Evolutionary conservation across 2,888 invertebrate genomes (phyloP), one percentile per base, ranked within the genome.

Genomic region (Brachypterus glaber): DNA sequence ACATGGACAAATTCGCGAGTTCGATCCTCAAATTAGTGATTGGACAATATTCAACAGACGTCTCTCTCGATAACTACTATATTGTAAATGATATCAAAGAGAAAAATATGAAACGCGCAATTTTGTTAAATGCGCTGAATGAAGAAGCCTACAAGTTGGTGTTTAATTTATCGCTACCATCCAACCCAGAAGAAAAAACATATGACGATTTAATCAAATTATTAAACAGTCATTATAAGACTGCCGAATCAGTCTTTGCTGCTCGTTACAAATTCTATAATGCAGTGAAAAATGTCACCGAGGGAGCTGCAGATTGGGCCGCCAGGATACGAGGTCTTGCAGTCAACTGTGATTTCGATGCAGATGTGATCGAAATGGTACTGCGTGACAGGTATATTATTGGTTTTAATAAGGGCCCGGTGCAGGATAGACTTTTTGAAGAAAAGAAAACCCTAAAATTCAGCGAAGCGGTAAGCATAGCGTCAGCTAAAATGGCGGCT

Each of bases 131-230:
- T 30, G 35, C 30, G 21, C 29, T 34, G 2, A 35, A 32, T 12
- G 38, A 45, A 35, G 40, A 37, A 9, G 43, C 34, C 7, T 43
- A 45, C 21, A 47, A 39, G 42, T 25, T 44, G 31, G 35, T 45
- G 7, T 44, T 17, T 24, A 47, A 37, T 31, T 27, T 43, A 16
- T 47, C 31, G 13, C 26, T 47, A 16, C 45, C 43, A 17, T 27
- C n/a, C 14, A 21, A 33, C 32, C 41, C 39, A 1, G 40, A 38
- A 33, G 17, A 17, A 14, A 40, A 41, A 38, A 26, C 27, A 8
- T 45, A 33, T 16, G 35, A 27, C 3, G 37, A 44, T n/a, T 14
- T 44, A 15, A 17, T 33, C n/a, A 26, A 35, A 17, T 18, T 45
- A 32, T 33, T 47, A 18, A 17, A 29, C n/a, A 26, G 41, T 15